Percentiles rank a stretch among this genome's conserved stretches.
Evolutionary conservation across 2,888 invertebrate genomes (phyloP).

Genomic region (Metacarcinus magister): DNA sequence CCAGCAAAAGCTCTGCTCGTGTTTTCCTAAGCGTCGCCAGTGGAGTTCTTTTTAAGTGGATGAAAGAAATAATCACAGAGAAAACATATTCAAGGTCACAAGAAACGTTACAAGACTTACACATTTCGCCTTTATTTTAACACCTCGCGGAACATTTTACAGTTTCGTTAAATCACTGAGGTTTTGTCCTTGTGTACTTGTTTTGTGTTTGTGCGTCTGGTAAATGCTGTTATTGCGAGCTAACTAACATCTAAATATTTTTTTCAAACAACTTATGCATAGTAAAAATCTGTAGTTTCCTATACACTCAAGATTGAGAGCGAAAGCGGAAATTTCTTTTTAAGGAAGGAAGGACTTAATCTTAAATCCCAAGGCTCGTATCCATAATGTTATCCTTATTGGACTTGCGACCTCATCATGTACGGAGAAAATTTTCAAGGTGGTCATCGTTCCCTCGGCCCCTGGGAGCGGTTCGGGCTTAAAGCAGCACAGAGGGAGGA

Average conservation of each 20-base stretch:
- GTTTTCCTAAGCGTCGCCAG: neutral
- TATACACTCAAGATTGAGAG: neutral
- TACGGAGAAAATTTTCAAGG: too few relatives aligned
- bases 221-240: neutral
- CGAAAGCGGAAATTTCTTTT: too few relatives aligned
- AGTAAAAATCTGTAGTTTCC: neutral
- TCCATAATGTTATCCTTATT: too few relatives aligned
- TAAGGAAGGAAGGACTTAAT: too few relatives aligned
- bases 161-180: too few relatives aligned
- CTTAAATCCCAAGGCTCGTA: too few relatives aligned
- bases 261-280: neutral
- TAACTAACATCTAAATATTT: neutral
- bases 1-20: neutral
- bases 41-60: neutral
- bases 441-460: too few relatives aligned
- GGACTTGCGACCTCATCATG: too few relatives aligned
- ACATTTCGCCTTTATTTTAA: neutral
- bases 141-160: too few relatives aligned
- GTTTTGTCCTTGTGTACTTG: neutral
- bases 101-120: neutral
- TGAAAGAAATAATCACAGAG: neutral
- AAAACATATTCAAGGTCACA: neutral
- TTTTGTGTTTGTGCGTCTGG: neutral
- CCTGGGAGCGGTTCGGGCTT: too few relatives aligned
- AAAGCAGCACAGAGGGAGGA: too few relatives aligned